phyloP scores from a whole-genome alignment of 2,888 invertebrate species.

The Nomada ruficornis region DNA sequence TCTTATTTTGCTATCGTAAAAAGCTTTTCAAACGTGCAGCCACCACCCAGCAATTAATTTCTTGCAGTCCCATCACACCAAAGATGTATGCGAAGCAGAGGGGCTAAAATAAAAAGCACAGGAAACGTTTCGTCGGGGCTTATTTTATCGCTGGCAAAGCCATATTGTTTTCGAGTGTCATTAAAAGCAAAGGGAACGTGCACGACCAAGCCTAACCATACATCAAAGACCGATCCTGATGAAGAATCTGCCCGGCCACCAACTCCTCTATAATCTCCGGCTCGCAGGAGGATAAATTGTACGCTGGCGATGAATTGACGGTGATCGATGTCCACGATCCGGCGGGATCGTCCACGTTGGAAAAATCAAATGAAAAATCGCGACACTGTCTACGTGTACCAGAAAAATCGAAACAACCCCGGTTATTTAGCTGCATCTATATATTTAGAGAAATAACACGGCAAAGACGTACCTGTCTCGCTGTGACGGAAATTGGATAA shows the following conservation, averaged over 20 bases:
- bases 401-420: conserved; percentile 37
- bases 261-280: conserved; percentile 54
- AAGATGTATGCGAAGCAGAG: neutral
- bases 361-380: conserved; percentile 45
- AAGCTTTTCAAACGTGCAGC: too few relatives aligned
- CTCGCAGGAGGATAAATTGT: conserved; percentile 59
- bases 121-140: neutral
- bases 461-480: neutral
- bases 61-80: neutral
- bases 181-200: conserved; percentile 46
- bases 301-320: conserved; percentile 57
- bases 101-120: neutral
- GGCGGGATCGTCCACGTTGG: conserved; percentile 32
- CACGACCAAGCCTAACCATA: conserved; percentile 46
- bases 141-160: conserved; percentile 45
- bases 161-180: conserved; percentile 51
- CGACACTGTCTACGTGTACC: conserved; percentile 13
- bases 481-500: neutral
- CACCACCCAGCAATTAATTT: neutral
- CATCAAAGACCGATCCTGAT: conserved; percentile 54
- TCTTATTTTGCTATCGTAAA: too few relatives aligned
- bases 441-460: conserved; percentile 1
- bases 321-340: conserved; percentile 61
- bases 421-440: conserved; percentile 27
- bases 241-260: conserved; percentile 52